Percentiles rank a stretch among this genome's conserved stretches.
Evolutionary conservation across 2,113 vertebrate species (phyloP).

Genomic region (Archilochus colubris): DNA sequence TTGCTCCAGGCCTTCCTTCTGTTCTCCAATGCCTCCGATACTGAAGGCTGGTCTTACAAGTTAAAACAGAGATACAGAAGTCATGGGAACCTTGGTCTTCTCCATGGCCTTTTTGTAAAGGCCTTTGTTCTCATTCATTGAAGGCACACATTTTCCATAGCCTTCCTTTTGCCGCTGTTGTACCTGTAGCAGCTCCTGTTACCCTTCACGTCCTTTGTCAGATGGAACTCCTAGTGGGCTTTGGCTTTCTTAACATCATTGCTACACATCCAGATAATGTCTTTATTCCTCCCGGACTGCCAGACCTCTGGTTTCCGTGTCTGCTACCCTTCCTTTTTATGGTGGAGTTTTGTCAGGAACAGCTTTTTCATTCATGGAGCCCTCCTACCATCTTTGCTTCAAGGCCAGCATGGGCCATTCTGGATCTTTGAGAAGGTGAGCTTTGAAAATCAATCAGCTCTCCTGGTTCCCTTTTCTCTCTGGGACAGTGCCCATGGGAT

Average conservation of each 20-base stretch:
- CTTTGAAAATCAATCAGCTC: not conserved
- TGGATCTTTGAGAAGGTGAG: not conserved
- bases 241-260: not conserved
- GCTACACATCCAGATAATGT: not conserved
- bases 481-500: not conserved
- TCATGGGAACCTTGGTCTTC: not conserved
- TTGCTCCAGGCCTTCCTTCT: not conserved
- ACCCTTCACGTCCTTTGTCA: not conserved
- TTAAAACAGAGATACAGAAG: not conserved
- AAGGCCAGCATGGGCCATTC: not conserved
- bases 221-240: not conserved
- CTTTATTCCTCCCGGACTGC: not conserved
- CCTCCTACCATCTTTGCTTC: not conserved
- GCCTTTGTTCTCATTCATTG: not conserved
- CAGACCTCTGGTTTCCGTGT: not conserved
- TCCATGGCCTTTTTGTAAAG: not conserved
- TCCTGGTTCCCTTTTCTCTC: not conserved
- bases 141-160: not conserved
- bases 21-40: not conserved
- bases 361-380: not conserved
- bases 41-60: not conserved
- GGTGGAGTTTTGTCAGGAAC: not conserved
- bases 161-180: not conserved
- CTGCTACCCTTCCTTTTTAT: not conserved
- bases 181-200: not conserved